phyloP scores from a whole-genome alignment of 2,113 vertebrate genomes.

The Bufo bufo region DNA sequence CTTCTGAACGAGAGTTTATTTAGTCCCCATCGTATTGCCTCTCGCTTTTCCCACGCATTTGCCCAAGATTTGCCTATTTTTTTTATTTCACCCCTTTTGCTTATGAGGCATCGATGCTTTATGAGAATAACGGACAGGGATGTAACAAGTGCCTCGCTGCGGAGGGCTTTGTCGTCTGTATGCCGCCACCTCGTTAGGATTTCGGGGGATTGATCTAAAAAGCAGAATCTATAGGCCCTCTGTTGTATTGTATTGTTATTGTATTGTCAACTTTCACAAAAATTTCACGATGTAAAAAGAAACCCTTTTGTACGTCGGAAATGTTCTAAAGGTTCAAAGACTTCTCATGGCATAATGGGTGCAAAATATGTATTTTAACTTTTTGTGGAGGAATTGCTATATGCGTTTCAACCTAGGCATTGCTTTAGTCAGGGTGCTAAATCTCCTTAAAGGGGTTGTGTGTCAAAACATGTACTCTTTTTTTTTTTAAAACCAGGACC shows the following conservation, averaged over 20 bases:
- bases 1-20: conserved; percentile 59
- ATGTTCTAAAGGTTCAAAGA: no score
- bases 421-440: no score
- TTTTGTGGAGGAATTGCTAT: no score
- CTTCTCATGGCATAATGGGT: no score
- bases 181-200: neutral
- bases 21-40: neutral
- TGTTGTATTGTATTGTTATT: neutral
- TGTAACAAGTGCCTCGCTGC: neutral
- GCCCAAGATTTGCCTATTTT: neutral
- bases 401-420: no score
- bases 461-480: no score
- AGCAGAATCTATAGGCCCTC: neutral
- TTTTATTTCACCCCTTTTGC: neutral
- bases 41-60: neutral
- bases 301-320: neutral
- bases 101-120: neutral
- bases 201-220: neutral
- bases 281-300: neutral
- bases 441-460: no score
- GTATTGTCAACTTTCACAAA: neutral
- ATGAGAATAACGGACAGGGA: conserved; percentile 1
- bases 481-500: no score
- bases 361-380: no score
- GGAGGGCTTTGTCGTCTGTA: neutral